Conservation (phyloP, 2,888 invertebrate genomes). For the Lasioglossum marginatum region DNA sequence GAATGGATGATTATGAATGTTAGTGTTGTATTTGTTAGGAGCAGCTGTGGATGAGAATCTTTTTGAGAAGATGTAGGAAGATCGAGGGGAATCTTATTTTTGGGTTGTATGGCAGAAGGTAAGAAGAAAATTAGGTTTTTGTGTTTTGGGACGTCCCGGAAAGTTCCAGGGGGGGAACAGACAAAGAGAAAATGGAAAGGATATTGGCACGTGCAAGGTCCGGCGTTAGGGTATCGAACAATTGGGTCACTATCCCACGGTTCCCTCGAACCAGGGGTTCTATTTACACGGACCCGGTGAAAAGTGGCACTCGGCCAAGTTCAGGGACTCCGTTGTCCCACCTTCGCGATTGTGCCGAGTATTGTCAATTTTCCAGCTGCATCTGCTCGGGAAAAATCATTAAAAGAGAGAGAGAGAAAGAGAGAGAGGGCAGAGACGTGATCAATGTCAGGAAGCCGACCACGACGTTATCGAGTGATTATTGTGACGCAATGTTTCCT, state of each 20-base stretch:
- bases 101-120: too few species aligned
- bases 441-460: neutral
- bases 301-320: constrained; percentile 51
- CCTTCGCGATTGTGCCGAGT: neutral
- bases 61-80: too few species aligned
- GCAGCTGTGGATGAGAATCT: too few species aligned
- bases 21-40: too few species aligned
- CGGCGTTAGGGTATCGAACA: constrained; percentile 20
- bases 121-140: too few species aligned
- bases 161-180: neutral
- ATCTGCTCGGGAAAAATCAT: neutral
- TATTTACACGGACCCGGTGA: constrained; percentile 35
- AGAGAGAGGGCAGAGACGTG: neutral
- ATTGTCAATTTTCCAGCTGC: neutral
- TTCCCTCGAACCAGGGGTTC: neutral
- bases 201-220: neutral
- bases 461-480: constrained; percentile 1
- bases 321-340: constrained; percentile 32
- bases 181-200: neutral
- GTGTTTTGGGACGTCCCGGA: neutral
- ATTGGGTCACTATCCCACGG: constrained; percentile 51
- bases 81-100: too few species aligned
- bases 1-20: too few species aligned
- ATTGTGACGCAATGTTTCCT: constrained; percentile 9
- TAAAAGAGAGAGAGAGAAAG: neutral